These are phyloP conservation scores for Amblyraja radiata DNA, from an alignment of 2,797 vertebrate species.

Conservation along the genomic window DNA sequence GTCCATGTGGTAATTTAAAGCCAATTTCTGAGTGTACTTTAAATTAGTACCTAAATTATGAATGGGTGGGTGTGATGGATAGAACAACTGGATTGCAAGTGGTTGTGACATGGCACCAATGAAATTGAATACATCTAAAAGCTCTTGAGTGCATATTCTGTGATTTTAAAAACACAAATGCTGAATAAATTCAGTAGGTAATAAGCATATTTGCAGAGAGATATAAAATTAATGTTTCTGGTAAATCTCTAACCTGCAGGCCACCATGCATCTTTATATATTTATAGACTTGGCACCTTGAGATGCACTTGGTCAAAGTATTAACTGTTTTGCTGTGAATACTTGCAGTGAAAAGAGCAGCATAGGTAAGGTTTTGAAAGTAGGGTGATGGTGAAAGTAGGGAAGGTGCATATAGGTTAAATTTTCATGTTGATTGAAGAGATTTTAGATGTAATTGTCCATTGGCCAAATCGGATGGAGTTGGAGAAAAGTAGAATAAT, in stretches of 20 bases:
- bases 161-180: no score
- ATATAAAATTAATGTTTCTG: no score
- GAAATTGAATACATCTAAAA: neutral
- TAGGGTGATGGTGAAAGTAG: neutral
- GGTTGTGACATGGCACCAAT: neutral
- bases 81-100: neutral
- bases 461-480: neutral
- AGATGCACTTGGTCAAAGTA: neutral
- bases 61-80: no score
- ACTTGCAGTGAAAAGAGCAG: neutral
- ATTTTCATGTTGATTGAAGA: neutral
- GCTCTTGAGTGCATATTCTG: no score
- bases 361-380: neutral
- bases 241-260: no score
- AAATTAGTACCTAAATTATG: slow-evolving; percentile 1
- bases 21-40: neutral
- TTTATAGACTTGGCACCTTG: neutral
- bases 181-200: no score
- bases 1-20: neutral
- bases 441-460: neutral
- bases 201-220: no score
- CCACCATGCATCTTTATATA: neutral
- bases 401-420: neutral
- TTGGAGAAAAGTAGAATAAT: neutral
- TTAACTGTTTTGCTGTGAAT: neutral